Evolutionary conservation across 2,888 invertebrate species (phyloP), one percentile per base, ranked within the genome.

Genomic region (Drosophila quinaria): DNA sequence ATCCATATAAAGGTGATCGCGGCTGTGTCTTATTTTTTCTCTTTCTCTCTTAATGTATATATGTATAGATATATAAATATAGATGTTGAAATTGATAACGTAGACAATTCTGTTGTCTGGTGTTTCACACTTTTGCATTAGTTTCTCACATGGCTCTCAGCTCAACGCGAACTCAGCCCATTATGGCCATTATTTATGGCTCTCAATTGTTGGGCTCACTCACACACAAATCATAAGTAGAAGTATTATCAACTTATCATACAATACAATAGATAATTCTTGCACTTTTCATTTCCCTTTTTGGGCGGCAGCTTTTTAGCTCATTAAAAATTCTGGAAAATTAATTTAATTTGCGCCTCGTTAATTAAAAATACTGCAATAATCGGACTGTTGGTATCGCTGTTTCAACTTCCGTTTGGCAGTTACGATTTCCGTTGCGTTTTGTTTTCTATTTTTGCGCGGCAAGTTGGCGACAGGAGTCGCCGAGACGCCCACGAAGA

Each of bases 281-380:
- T 69, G 59, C 86, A 89, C 86, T 81, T 65, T 71, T 82, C 63
- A 81, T 87, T 81, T 82, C 73, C 61, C 78, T 77, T 77, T 75
- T 66, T 66, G 56, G 39, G 29, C 13, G 39, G 29, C 13, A 29
- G 29, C 13, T 39, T 54, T 59, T 39, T n/a, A 46, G 47, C 74
- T 78, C 69, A 81, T 85, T 73, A 86, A 82, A 86, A 86, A 90
- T 90, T 84, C 90, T 86, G 71, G 68, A 72, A 78, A 85, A 78
- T 70, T 67, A 78, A 85, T 70, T 70, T 42, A 72, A 66, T 60
- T 74, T 74, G 66, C 62, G 69, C 62, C 69, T 60, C 77, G 89
- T 86, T 84, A 90, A 90, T 84, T 84, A 88, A 90, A 89, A 89
- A 74, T 81, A 60, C 65, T 78, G 86, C 70, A 77, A 74, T 70